These are phyloP conservation scores for Uloborus diversus DNA, from an alignment of 1,140 invertebrate genomes.

Conservation along the genomic window DNA sequence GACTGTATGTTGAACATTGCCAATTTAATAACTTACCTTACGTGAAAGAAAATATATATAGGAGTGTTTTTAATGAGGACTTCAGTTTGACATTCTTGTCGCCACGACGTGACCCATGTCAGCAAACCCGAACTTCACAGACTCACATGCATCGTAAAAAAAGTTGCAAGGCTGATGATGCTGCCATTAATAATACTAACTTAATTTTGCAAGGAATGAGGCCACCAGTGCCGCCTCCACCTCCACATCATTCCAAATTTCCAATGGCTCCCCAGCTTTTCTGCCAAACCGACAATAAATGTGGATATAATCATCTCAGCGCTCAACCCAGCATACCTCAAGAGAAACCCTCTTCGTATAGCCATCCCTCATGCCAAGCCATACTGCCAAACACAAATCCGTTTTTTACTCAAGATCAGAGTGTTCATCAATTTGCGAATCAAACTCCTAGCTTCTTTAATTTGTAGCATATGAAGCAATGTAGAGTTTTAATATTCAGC, in stretches of 20 bases:
- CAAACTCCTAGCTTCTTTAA: slow-evolving; percentile 42
- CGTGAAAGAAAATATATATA: slow-evolving; percentile 51
- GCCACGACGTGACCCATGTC: slow-evolving; percentile 28
- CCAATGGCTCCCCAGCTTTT: slow-evolving; percentile 17
- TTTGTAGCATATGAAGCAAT: slow-evolving; percentile 28
- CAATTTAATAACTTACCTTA: slow-evolving; percentile 27
- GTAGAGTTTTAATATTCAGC: no score
- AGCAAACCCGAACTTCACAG: neutral
- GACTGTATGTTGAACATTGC: slow-evolving; percentile 37
- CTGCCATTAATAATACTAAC: neutral
- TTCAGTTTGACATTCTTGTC: slow-evolving; percentile 31
- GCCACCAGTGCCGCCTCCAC: neutral
- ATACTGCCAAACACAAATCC: slow-evolving; percentile 5
- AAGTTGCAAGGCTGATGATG: slow-evolving; percentile 1
- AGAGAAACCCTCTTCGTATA: slow-evolving; percentile 16
- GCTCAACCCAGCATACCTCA: slow-evolving; percentile 11
- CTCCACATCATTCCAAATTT: slow-evolving; percentile 24
- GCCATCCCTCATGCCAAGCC: slow-evolving; percentile 9
- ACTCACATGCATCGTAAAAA: slow-evolving; percentile 26
- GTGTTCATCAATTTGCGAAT: slow-evolving; percentile 1
- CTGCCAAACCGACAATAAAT: slow-evolving; percentile 43
- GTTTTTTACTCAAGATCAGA: slow-evolving; percentile 21
- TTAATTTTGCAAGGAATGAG: neutral
- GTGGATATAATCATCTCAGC: slow-evolving; percentile 32
- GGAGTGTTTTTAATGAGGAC: slow-evolving; percentile 49